Base-by-base conservation (phyloP, 2,797 vertebrate genomes). In the Loriculus beryllinus region DNA sequence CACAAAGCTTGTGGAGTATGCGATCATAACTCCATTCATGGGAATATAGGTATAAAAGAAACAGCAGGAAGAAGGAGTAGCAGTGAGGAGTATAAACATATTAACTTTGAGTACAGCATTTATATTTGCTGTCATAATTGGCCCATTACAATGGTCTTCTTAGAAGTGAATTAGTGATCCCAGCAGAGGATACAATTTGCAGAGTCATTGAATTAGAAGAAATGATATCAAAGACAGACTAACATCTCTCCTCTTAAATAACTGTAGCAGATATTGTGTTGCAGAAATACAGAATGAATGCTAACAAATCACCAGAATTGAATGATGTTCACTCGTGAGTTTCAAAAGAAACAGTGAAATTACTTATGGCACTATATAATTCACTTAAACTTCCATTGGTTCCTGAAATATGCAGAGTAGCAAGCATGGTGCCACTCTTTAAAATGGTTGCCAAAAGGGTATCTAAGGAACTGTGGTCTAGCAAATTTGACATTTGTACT, bases 181-280 rank as follows among this genome's bases (percentile, higher is more conserved):
- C 84, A 35, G 19, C 10, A 43, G 88, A 84, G 71, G 75, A 76
- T 42, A 64, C 35, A 57, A 64, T 87, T 92, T 82, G 43, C 40
- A 68, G 59, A 92, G 59, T 82, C 70, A 92, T 87, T 86, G 52
- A 92, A 88, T 90, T 79, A 92, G 71, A 74, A 80, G 60, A 85
- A 93, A 90, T 63, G 0, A 87, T 74, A 94, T 92, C 37, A 83
- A 78, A 74, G 60, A 14, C 39, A 87, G 62, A 76, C 13, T 49
- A 67, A 9, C 21, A 72, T 86, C 26, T 88, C 75, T 82, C 22
- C 48, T 88, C 3, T 88, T 88, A 60, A 86, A 37, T 56, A 82
- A 71, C 52, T 48, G 19, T 49, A 56, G 26, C 68, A 93, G 87
- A 79, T 91, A 67, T 26, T 49, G 5, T 54, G 26, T 80, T 92